phyloP scores from a whole-genome alignment of 2,888 invertebrate species.

The Scaeva pyrastri region DNA sequence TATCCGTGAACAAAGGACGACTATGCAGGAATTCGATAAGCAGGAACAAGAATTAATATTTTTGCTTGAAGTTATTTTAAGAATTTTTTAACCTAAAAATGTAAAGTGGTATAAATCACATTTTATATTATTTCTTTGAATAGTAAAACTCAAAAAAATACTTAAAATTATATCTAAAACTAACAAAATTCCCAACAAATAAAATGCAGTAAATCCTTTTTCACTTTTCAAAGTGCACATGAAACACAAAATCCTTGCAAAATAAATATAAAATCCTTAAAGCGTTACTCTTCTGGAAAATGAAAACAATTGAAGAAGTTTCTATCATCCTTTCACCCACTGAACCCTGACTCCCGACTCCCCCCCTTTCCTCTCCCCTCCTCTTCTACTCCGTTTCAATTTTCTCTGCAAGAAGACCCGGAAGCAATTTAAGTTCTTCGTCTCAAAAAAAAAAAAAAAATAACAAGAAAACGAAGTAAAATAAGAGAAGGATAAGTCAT shows the following conservation, averaged over 20 bases:
- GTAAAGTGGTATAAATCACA: too few species aligned
- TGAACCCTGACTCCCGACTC: too few species aligned
- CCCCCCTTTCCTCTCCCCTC: not conserved
- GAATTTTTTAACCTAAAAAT: too few species aligned
- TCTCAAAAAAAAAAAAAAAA: not conserved
- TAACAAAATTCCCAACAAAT: not conserved
- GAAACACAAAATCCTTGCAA: not conserved
- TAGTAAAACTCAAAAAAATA: too few species aligned
- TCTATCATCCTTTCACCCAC: not conserved
- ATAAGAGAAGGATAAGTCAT: conserved; percentile 19
- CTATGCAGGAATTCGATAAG: too few species aligned
- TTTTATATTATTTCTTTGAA: too few species aligned
- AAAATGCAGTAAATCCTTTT: conserved; percentile 9
- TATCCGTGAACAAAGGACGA: too few species aligned
- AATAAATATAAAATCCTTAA: not conserved
- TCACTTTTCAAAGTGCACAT: not conserved
- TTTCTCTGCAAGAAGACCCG: not conserved
- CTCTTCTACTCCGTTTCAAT: not conserved
- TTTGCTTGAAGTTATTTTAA: too few species aligned
- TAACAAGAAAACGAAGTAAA: not conserved
- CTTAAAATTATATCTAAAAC: not conserved
- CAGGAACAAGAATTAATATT: too few species aligned
- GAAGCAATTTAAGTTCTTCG: conserved; percentile 30
- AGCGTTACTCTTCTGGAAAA: conserved; percentile 14
- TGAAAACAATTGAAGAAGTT: conserved; percentile 8